These are phyloP conservation scores for Entomobrya proxima DNA, from an alignment of 2,888 invertebrate genomes.

Conservation along the genomic window DNA sequence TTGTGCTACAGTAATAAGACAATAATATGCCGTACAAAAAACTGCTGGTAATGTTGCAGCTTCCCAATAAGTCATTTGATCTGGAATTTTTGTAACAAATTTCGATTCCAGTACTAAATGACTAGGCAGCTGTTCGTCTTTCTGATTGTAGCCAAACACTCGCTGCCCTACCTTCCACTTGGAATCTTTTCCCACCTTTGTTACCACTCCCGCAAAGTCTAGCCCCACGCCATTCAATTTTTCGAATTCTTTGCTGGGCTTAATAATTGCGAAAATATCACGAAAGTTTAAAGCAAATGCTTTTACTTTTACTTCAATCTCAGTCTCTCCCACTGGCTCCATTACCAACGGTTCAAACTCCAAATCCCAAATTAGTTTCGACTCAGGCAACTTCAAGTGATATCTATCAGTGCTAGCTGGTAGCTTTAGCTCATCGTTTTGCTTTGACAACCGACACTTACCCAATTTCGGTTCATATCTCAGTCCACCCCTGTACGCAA, in stretches of 20 bases:
- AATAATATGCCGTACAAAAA: slow-evolving; percentile 41
- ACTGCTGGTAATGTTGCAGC: slow-evolving; percentile 52
- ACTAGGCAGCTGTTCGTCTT: too few relatives aligned
- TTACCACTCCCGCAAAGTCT: not conserved
- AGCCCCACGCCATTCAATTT: not conserved
- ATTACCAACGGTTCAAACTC: not conserved
- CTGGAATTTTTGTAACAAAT: slow-evolving; percentile 39
- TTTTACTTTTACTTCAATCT: not conserved
- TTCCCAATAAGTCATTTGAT: slow-evolving; percentile 32
- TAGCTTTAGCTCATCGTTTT: not conserved
- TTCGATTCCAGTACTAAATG: too few relatives aligned
- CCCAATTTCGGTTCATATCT: not conserved
- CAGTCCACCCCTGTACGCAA: not conserved
- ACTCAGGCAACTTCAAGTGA: not conserved
- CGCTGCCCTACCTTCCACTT: not conserved
- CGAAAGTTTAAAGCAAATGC: slow-evolving; percentile 15
- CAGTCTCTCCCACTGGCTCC: not conserved
- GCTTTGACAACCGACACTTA: not conserved
- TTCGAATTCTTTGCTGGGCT: slow-evolving; percentile 11
- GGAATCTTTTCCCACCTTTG: not conserved
- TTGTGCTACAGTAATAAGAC: slow-evolving; percentile 46
- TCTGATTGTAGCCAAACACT: too few relatives aligned
- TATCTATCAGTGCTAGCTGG: not conserved
- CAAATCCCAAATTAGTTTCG: slow-evolving; percentile 5
- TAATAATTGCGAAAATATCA: slow-evolving; percentile 13